Percentiles rank a stretch among this genome's conserved stretches.
Conservation (phyloP, 92 coral and sea anemone genomes). For the Bergia sp. region DNA sequence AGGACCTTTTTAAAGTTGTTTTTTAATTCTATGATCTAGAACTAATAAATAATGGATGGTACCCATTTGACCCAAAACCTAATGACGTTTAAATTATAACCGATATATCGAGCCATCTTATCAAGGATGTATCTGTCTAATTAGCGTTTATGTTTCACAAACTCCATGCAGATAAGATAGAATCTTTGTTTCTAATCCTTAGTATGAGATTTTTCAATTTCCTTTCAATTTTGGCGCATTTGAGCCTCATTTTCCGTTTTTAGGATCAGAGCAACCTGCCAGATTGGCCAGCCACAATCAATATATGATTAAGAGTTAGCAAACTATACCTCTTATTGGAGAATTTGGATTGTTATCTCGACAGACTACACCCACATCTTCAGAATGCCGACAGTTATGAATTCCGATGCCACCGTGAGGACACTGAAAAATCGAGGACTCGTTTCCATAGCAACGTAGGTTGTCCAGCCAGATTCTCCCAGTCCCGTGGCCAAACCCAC, state of each 20-base stretch:
- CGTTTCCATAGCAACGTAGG: constrained; percentile 17
- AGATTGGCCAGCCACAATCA: neutral
- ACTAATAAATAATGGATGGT: too few relatives aligned
- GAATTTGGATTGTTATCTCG: neutral
- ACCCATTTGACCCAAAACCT: too few relatives aligned
- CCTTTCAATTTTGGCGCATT: neutral
- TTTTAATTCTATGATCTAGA: too few relatives aligned
- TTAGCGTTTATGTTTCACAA: too few relatives aligned
- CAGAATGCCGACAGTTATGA: neutral
- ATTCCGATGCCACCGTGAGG: constrained; percentile 24
- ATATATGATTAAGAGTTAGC: neutral
- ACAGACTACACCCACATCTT: constrained; percentile 33
- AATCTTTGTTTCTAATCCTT: too few relatives aligned
- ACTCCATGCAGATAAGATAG: too few relatives aligned
- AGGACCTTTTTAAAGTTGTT: too few relatives aligned
- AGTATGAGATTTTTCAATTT: too few relatives aligned
- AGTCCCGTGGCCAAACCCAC: constrained; percentile 11
- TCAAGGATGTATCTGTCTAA: too few relatives aligned
- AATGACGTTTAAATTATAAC: too few relatives aligned
- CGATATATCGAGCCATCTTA: too few relatives aligned
- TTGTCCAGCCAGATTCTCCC: constrained; percentile 32
- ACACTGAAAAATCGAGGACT: constrained; percentile 9
- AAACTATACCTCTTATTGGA: neutral
- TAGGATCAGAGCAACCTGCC: neutral
- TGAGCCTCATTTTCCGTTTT: neutral